Percentiles rank a stretch among this genome's conserved stretches.
Conservation (phyloP, 2,797 vertebrate genomes). For the Huso huso region DNA sequence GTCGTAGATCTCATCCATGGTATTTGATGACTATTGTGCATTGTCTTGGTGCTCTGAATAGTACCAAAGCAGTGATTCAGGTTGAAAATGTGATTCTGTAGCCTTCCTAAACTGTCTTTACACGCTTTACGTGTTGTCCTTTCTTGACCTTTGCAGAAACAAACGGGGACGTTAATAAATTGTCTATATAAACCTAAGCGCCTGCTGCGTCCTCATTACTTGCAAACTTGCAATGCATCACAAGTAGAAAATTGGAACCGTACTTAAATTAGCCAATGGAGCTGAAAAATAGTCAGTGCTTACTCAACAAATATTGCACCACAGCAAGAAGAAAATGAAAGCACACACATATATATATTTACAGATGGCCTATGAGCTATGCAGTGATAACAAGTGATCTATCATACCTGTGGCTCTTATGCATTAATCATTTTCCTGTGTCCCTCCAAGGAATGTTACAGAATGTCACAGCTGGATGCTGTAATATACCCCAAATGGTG, state of each 20-base stretch:
- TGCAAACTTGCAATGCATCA: slow-evolving; percentile 22
- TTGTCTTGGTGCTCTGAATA: background rate
- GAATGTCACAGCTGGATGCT: no score
- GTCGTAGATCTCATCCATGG: no score
- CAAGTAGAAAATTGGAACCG: slow-evolving; percentile 24
- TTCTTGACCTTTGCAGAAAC: slow-evolving; percentile 53
- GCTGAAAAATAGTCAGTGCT: slow-evolving; percentile 23
- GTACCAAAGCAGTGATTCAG: slow-evolving; percentile 24
- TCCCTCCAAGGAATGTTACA: slow-evolving; percentile 5
- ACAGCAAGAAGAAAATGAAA: no score
- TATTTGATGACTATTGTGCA: no score
- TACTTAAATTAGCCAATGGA: slow-evolving; percentile 26
- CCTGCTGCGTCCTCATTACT: slow-evolving; percentile 54
- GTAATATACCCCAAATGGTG: slow-evolving; percentile 6
- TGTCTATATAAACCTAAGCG: slow-evolving; percentile 58
- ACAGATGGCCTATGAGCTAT: slow-evolving; percentile 9
- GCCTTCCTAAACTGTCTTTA: slow-evolving; percentile 36
- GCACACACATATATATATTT: no score
- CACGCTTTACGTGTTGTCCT: slow-evolving; percentile 58
- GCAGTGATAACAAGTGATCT: slow-evolving; percentile 5
- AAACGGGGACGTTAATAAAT: slow-evolving; percentile 27
- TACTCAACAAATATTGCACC: slow-evolving; percentile 13
- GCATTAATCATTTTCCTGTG: background rate
- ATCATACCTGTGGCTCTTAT: background rate
- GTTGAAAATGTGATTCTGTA: slow-evolving; percentile 40